A percentile compares a stretch with the other conserved stretches of the same genome.
Evolutionary conservation across 92 coral and sea anemone species (phyloP).

Genomic region (Palythoa grandiflora): DNA sequence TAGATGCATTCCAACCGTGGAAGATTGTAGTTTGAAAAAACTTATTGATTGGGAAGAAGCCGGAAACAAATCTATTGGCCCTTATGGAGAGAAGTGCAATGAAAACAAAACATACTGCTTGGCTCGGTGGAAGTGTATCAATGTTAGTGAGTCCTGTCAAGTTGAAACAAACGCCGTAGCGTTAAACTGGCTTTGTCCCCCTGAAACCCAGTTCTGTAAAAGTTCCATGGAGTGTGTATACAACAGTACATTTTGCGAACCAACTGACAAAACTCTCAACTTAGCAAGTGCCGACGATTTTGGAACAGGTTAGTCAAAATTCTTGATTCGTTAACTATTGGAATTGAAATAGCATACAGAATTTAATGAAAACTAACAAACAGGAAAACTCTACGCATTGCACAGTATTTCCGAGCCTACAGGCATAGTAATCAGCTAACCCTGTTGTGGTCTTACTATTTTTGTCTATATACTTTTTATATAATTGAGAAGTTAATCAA

Average conservation of each 20-base stretch:
- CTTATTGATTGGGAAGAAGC: slow-evolving; percentile 4
- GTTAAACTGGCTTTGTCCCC: background rate
- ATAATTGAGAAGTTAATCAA: no score
- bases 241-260: background rate
- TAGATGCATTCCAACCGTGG: slow-evolving; percentile 6
- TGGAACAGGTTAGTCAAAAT: slow-evolving; percentile 15
- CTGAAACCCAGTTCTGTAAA: background rate
- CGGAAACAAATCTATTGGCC: slow-evolving; percentile 13
- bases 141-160: background rate
- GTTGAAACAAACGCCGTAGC: background rate
- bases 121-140: background rate
- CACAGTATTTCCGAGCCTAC: no score
- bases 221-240: background rate
- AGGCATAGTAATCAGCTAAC: no score
- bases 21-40: slow-evolving; percentile 4
- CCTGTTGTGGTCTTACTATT: no score
- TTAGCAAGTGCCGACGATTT: background rate
- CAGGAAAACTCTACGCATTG: no score
- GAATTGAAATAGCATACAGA: background rate
- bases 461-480: no score
- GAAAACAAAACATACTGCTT: background rate
- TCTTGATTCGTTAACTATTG: background rate
- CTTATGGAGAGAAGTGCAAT: slow-evolving; percentile 8
- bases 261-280: background rate
- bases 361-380: no score